Conservation (phyloP, 2,888 invertebrate genomes). For the Atethmia centrago region DNA sequence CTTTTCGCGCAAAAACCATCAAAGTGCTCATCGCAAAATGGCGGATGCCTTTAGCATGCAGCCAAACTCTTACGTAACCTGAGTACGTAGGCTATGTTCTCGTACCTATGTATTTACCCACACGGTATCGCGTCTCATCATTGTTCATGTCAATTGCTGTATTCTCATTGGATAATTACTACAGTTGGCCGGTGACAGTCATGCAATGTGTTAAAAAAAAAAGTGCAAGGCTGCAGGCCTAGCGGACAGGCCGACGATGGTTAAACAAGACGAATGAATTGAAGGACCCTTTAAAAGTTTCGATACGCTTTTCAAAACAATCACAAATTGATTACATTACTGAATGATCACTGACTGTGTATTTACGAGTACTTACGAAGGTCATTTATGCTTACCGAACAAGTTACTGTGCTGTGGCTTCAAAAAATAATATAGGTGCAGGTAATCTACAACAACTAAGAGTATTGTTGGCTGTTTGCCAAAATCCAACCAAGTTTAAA, state of each 20-base stretch:
- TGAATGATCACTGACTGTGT: constrained; percentile 11
- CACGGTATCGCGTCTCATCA: constrained; percentile 77
- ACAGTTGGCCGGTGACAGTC: constrained; percentile 71
- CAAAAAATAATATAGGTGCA: constrained; percentile 8
- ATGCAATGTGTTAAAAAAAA: constrained; percentile 77
- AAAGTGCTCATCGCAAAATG: constrained; percentile 84
- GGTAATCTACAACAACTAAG: constrained; percentile 8
- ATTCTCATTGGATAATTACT: constrained; percentile 83
- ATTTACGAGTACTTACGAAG: constrained; percentile 7
- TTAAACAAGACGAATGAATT: constrained; percentile 50
- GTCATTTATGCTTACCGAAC: constrained; percentile 19
- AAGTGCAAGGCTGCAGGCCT: constrained; percentile 78
- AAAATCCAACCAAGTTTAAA: constrained; percentile 17
- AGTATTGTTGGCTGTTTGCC: constrained; percentile 29
- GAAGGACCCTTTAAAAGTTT: constrained; percentile 60
- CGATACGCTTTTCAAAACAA: constrained; percentile 57
- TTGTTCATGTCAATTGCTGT: constrained; percentile 82
- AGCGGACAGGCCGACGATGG: constrained; percentile 12
- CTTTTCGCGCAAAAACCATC: constrained; percentile 82
- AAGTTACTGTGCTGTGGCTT: neutral
- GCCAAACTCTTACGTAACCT: constrained; percentile 78
- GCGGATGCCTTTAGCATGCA: constrained; percentile 80
- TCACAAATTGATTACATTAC: constrained; percentile 38
- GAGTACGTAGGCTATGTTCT: constrained; percentile 70
- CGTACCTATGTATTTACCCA: constrained; percentile 71